Percentiles rank a stretch among this genome's conserved stretches.
These are phyloP conservation scores for Drosophila anomalata DNA, from an alignment of 2,888 invertebrate genomes.

Conservation along the genomic window DNA sequence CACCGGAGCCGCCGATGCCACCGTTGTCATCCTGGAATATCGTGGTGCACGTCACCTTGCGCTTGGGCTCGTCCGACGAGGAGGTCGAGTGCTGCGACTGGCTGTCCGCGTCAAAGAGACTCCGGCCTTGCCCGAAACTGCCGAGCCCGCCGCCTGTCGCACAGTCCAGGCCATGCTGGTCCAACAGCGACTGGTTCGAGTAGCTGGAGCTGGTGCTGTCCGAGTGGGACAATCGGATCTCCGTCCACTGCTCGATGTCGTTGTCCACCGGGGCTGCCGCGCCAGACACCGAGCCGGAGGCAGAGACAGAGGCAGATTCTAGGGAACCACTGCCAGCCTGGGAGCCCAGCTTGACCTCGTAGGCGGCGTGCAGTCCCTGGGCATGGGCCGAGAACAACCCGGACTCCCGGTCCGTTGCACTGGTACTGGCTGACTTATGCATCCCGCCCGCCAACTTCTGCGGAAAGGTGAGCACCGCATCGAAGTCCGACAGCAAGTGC, in stretches of 20 bases:
- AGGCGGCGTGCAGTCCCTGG: slow-evolving; percentile 78
- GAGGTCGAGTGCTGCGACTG: slow-evolving; percentile 81
- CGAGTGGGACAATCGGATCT: slow-evolving; percentile 83
- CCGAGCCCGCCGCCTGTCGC: slow-evolving; percentile 34
- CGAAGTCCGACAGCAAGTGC: slow-evolving; percentile 83
- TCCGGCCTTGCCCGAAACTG: slow-evolving; percentile 41
- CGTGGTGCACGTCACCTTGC: slow-evolving; percentile 83
- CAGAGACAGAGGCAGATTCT: slow-evolving; percentile 45
- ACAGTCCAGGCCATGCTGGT: slow-evolving; percentile 73
- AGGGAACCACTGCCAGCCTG: slow-evolving; percentile 67
- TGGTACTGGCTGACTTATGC: slow-evolving; percentile 80
- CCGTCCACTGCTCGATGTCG: slow-evolving; percentile 84
- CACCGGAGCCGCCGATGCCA: slow-evolving; percentile 61
- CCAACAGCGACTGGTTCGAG: slow-evolving; percentile 83
- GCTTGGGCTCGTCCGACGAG: slow-evolving; percentile 82
- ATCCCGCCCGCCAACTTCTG: slow-evolving; percentile 76
- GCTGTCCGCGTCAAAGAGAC: slow-evolving; percentile 66
- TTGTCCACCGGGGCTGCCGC: slow-evolving; percentile 70
- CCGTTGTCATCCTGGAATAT: slow-evolving; percentile 80
- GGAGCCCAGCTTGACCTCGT: slow-evolving; percentile 71
- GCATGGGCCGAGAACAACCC: slow-evolving; percentile 67
- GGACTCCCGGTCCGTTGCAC: slow-evolving; percentile 74
- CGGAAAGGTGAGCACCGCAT: slow-evolving; percentile 79
- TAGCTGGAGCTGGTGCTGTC: slow-evolving; percentile 84
- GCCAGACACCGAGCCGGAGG: slow-evolving; percentile 20